Evolutionary conservation across 2,113 vertebrate species (phyloP).

Genomic region (Hirundichthys speculiger): DNA sequence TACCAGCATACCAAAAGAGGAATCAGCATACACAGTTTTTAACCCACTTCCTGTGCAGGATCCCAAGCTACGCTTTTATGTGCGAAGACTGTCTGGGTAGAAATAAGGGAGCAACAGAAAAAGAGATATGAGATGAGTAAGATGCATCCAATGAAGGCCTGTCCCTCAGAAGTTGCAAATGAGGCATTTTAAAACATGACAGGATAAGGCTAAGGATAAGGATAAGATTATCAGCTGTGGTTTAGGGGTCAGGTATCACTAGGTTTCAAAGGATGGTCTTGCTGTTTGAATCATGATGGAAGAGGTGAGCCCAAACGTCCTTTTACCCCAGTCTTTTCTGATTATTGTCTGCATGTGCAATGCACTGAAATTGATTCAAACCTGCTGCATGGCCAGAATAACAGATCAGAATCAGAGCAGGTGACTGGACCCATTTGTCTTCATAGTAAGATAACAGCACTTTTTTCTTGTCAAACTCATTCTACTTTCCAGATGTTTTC

Average conservation of each 20-base stretch:
- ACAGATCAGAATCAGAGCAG: conserved; percentile 51
- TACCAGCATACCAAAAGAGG: conserved; percentile 66
- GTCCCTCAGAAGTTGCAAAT: conserved; percentile 68
- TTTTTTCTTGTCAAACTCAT: conserved; percentile 40
- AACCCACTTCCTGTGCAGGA: conserved; percentile 68
- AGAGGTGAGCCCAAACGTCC: conserved; percentile 53
- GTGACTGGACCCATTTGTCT: conserved; percentile 48
- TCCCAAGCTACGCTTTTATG: conserved; percentile 68
- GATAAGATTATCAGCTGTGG: conserved; percentile 61
- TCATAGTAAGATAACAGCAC: conserved; percentile 50
- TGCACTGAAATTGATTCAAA: conserved; percentile 47
- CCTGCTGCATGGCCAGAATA: conserved; percentile 30
- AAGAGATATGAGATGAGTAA: conserved; percentile 62
- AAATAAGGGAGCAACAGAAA: conserved; percentile 70
- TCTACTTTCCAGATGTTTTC: conserved; percentile 17
- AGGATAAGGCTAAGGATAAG: conserved; percentile 55
- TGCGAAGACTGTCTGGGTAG: conserved; percentile 44
- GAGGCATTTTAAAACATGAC: conserved; percentile 72
- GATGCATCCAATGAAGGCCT: conserved; percentile 57
- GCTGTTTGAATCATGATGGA: conserved; percentile 57
- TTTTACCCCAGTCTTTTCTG: not conserved
- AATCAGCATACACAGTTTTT: conserved; percentile 45
- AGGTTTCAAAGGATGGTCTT: conserved; percentile 72
- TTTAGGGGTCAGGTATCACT: conserved; percentile 51
- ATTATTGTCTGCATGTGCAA: not conserved